These are phyloP conservation scores for Callipepla squamata DNA, from an alignment of 2,113 vertebrate species.

Conservation along the genomic window DNA sequence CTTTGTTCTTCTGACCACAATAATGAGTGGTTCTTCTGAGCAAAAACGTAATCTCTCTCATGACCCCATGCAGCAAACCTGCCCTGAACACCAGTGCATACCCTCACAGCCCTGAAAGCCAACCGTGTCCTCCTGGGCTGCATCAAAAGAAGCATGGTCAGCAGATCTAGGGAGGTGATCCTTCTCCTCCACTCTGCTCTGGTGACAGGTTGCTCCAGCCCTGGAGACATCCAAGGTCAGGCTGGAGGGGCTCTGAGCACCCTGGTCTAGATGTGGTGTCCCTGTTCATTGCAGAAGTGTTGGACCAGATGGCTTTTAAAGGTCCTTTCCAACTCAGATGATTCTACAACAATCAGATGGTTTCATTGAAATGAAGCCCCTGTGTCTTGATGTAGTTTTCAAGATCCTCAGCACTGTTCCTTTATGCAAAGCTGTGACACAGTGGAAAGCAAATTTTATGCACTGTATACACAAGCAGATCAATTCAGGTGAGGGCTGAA, in stretches of 20 bases:
- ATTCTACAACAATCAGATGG: background rate
- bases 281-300: no score
- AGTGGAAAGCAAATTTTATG: background rate
- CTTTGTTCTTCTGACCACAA: background rate
- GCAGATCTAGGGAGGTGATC: no score
- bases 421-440: fast-evolving
- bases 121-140: no score
- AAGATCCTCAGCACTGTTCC: background rate
- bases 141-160: no score
- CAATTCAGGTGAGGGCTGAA: background rate
- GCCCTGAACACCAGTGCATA: background rate
- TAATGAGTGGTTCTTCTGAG: background rate
- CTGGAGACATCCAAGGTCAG: no score
- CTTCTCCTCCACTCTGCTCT: no score
- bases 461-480: background rate
- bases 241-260: no score
- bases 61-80: background rate
- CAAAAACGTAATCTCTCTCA: background rate
- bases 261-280: no score
- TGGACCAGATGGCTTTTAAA: no score
- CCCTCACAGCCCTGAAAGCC: no score
- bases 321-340: no score
- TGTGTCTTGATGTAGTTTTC: background rate
- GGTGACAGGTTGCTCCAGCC: no score
- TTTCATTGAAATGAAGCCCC: background rate